Evolutionary conservation across 1,140 invertebrate species (phyloP).

Genomic region (Alviniconcha marisindica): DNA sequence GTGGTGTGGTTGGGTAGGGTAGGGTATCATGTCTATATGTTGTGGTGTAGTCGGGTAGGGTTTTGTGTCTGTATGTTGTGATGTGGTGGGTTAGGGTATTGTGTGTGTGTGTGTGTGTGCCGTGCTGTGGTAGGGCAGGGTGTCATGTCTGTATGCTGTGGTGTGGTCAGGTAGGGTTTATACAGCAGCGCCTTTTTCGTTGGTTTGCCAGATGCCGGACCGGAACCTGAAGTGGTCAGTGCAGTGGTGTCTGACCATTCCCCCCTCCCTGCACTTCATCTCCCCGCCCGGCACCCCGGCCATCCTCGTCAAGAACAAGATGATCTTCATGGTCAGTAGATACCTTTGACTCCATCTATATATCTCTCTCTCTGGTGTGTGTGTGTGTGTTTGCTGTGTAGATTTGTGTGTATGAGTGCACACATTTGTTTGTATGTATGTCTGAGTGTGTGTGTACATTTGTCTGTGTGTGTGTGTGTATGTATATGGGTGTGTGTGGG

Average conservation of each 20-base stretch:
- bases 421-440: background rate
- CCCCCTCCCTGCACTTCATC: conserved; percentile 89
- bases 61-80: too few relatives aligned
- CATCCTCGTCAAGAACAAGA: conserved; percentile 90
- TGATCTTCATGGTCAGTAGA: conserved; percentile 69
- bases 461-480: background rate
- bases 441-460: background rate
- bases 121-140: too few relatives aligned
- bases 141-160: too few relatives aligned
- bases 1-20: too few relatives aligned
- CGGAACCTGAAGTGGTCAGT: conserved; percentile 88
- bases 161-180: too few relatives aligned
- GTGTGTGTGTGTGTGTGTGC: too few relatives aligned
- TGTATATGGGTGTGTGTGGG: background rate
- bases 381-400: background rate
- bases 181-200: too few relatives aligned
- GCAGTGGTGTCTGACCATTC: conserved; percentile 93
- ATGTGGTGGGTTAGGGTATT: too few relatives aligned
- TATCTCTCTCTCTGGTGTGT: background rate
- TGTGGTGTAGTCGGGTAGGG: too few relatives aligned
- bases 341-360: background rate
- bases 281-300: conserved; percentile 90
- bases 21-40: too few relatives aligned
- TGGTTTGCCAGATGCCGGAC: conserved; percentile 58
- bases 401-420: background rate